Evolutionary conservation across 2,113 vertebrate genomes (phyloP).

Genomic region (Chinchilla lanigera): DNA sequence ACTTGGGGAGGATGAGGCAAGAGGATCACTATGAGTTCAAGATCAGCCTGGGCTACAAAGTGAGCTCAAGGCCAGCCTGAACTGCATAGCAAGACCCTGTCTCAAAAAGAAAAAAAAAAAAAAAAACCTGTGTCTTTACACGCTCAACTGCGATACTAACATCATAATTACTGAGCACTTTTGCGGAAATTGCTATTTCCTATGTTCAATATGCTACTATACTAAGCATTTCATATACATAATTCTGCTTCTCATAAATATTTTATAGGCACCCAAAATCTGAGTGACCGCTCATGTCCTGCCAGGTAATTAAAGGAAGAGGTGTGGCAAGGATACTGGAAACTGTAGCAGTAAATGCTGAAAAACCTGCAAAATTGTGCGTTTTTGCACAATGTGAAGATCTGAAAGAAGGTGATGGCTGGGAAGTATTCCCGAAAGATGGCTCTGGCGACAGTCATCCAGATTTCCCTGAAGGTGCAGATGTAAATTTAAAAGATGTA

Average conservation of each 20-base stretch:
- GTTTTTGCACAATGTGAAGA: neutral
- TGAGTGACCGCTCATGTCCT: neutral
- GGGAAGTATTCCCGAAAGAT: neutral
- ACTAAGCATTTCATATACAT: neutral
- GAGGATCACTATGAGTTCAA: too few relatives aligned
- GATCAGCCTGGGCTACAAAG: too few relatives aligned
- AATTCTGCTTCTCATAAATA: slow-evolving; percentile 51
- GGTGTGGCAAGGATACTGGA: neutral
- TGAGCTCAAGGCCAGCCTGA: too few relatives aligned
- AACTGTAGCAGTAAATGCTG: neutral
- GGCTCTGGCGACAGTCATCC: neutral
- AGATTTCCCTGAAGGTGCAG: neutral
- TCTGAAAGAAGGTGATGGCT: neutral
- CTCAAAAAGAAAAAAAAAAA: too few relatives aligned
- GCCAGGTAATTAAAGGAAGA: neutral
- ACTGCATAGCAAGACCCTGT: too few relatives aligned
- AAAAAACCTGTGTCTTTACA: neutral
- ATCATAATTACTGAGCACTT: neutral
- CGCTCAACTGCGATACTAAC: neutral
- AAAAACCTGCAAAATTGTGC: neutral
- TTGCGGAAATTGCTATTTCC: neutral
- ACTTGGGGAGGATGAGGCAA: too few relatives aligned
- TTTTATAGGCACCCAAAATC: neutral
- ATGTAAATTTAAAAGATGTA: neutral
- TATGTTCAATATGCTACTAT: neutral